Conservation (phyloP, 2,888 invertebrate species). For the Teleogryllus oceanicus region DNA sequence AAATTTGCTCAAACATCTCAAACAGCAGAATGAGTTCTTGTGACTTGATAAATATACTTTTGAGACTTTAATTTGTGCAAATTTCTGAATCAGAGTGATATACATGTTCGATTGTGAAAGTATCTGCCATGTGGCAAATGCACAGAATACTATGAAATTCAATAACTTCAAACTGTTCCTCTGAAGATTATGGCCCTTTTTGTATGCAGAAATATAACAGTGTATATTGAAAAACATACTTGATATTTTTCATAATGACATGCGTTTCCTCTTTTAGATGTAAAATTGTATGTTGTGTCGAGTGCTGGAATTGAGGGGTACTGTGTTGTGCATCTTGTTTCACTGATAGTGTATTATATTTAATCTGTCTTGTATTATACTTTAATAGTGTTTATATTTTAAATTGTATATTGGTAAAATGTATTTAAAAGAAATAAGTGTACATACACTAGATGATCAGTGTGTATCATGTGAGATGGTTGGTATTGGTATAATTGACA, state of each 20-base stretch:
- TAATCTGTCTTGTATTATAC: neutral
- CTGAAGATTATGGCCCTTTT: neutral
- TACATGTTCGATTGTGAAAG: neutral
- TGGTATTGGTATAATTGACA: too few relatives aligned
- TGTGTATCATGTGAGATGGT: too few relatives aligned
- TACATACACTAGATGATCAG: neutral
- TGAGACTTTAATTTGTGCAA: neutral
- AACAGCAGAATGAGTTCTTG: neutral
- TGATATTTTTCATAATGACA: neutral
- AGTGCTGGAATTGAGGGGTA: neutral
- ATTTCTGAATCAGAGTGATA: neutral
- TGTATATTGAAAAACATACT: too few relatives aligned
- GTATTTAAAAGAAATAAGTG: slow-evolving; percentile 6
- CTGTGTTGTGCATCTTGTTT: neutral
- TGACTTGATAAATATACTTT: neutral
- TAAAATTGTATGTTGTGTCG: neutral
- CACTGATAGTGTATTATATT: neutral
- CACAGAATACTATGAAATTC: neutral
- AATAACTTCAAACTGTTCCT: neutral
- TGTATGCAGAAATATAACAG: neutral
- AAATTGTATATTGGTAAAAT: neutral
- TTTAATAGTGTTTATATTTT: neutral
- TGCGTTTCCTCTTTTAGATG: neutral
- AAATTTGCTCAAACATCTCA: slow-evolving; percentile 53
- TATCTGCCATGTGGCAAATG: neutral